Base-by-base conservation (phyloP, 2,797 vertebrate genomes). In the Myotis myotis region DNA sequence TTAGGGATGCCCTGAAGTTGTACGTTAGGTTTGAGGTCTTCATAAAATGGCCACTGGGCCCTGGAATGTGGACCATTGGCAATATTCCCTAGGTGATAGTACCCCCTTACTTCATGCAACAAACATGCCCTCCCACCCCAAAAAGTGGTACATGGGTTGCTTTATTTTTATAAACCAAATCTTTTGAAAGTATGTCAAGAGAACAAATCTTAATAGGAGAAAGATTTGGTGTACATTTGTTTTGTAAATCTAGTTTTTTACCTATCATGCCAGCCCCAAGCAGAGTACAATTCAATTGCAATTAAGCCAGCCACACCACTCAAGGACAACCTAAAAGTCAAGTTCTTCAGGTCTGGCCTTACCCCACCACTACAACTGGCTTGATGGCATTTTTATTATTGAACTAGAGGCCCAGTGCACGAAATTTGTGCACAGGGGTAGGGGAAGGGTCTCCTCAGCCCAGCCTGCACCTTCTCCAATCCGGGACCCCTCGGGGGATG, bases 261-360 rank as follows among this genome's bases (percentile, higher is more conserved):
- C 23, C 36, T 84, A 53, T 57, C 60, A 8, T 51, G 4, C 62
- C 78, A 23, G 6, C 53, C 76, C 88, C 47, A 79, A 80, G 57
- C 20, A 89, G 64, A 70, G 41, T 62, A 55, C 44, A 84, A 82
- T 62, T 92, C 44, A 72, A 55, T 44, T 87, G 5, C 64, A 57
- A 92, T 87, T 92, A 89, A 66, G 25, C 20, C 66, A 41, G 38
- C 41, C 41, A 89, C 23, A 47, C 19, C 9, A 92, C 60, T 64
- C 89, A 95, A 80, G 78, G 53, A 60, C 81, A 92, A 84, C 13
- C 41, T 68, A 20, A 80, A 95, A 93, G 81, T 36, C 81, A 95
- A 92, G 19, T 51, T 74, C 71, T 86, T 95, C 41, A 83, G 9
- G 71, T 83, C 30, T 79, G 23, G 28, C 23, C 36, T 36, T 36